Evolutionary conservation across 1,140 invertebrate species (phyloP), one percentile per base, ranked within the genome.

Genomic region (Lepidotrigona ventralis): DNA sequence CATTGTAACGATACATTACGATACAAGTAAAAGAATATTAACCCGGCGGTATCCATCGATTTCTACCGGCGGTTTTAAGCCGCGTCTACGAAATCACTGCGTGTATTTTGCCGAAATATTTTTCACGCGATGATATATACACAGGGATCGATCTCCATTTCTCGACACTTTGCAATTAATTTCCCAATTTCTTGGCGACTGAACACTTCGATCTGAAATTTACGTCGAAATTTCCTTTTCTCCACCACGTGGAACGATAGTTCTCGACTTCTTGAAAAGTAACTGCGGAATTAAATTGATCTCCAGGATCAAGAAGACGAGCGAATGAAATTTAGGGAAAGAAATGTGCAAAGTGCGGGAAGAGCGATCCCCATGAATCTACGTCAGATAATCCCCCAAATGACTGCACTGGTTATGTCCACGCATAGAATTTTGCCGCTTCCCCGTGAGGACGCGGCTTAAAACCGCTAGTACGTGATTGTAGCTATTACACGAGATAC

Each of bases 1-100:
- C 89, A 87, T 86, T 84, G 87, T 88, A 89, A 89, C 78, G 79
- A 71, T 87, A 90, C 81, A 90, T 90, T 87, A 85, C 81, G 81
- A 86, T 87, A 82, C 79, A 56, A 72, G 60, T 39, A 78, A 78
- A 63, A 81, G 64, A 84, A 86, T 82, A 86, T 87, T 85, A 84
- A 84, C 19, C 54, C 54, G 77, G 75, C 53, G 81, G 66, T 88
- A 88, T 79, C 83, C 81, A 84, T 88, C 72, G 76, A 90, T 88
- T n/a, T 71, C 26, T 56, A 56, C 46, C 63, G 73, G 26, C 73
- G 70, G 79, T 87, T 85, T 75, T 84, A 85, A 85, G 80, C 58
- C 74, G 79, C 39, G 58, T 19, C 63, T 26, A 19, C 26, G 14
- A 79, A 56, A n/a, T 46, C 6, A 17, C 8, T n/a, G 14, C 29